These are phyloP conservation scores for Acanthacorydalis orientalis DNA, from an alignment of 2,888 invertebrate genomes.

Conservation along the genomic window DNA sequence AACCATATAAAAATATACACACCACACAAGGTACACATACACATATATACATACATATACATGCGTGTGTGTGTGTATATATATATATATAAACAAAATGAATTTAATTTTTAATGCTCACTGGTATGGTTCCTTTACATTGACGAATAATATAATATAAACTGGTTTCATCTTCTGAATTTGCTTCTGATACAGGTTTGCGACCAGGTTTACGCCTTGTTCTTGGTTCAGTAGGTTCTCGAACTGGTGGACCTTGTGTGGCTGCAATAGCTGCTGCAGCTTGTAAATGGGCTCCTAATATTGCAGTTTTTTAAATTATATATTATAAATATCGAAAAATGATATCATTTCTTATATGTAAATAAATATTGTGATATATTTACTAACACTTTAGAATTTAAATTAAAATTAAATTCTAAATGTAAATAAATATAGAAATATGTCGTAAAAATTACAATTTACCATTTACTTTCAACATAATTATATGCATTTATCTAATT, in stretches of 20 bases:
- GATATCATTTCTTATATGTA: too few relatives aligned
- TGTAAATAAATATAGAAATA: too few relatives aligned
- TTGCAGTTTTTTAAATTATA: not conserved
- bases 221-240: conserved; percentile 22
- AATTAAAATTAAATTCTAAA: too few relatives aligned
- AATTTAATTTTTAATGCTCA: conserved; percentile 21
- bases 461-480: too few relatives aligned
- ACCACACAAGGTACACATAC: too few relatives aligned
- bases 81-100: not conserved
- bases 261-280: conserved; percentile 10
- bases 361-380: too few relatives aligned
- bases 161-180: conserved; percentile 63
- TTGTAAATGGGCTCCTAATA: conserved; percentile 21
- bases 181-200: conserved; percentile 32
- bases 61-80: too few relatives aligned
- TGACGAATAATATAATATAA: conserved; percentile 70
- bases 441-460: too few relatives aligned
- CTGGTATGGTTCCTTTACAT: conserved; percentile 66
- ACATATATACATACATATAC: too few relatives aligned
- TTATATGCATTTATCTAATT: too few relatives aligned
- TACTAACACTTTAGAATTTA: too few relatives aligned
- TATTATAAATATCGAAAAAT: too few relatives aligned
- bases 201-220: conserved; percentile 32
- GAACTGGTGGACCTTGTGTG: conserved; percentile 11
- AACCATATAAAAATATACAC: not conserved